A percentile compares a stretch with the other conserved stretches of the same genome.
phyloP scores from a whole-genome alignment of 2,113 vertebrate species.

The Gyps fulvus region DNA sequence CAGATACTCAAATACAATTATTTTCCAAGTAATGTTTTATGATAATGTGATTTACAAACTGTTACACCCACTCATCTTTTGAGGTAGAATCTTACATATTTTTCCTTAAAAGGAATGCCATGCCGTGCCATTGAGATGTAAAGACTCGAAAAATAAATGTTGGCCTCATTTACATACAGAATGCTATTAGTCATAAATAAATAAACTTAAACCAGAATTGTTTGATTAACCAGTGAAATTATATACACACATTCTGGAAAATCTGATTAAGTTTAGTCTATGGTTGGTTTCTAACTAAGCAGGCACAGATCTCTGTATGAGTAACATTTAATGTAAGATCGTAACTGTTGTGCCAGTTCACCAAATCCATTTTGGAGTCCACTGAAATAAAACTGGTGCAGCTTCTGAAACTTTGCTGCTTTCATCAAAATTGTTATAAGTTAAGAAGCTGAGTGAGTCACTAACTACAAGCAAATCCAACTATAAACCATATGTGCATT shows the following conservation, averaged over 20 bases:
- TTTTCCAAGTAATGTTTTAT: background rate
- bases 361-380: background rate
- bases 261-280: background rate
- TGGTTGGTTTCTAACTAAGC: background rate
- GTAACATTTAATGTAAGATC: background rate
- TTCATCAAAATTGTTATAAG: background rate
- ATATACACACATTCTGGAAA: background rate
- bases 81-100: background rate
- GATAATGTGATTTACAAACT: background rate
- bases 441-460: background rate
- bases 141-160: background rate
- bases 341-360: background rate
- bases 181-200: conserved; percentile 6
- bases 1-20: background rate
- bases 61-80: background rate
- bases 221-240: background rate
- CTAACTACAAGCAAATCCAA: background rate
- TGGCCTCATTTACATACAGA: background rate
- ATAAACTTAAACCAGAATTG: background rate
- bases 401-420: background rate
- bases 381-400: background rate
- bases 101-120: background rate
- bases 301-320: background rate
- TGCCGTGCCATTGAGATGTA: background rate
- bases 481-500: background rate